These are phyloP conservation scores for Elymnias hypermnestra DNA, from an alignment of 1,140 invertebrate genomes.

Conservation along the genomic window DNA sequence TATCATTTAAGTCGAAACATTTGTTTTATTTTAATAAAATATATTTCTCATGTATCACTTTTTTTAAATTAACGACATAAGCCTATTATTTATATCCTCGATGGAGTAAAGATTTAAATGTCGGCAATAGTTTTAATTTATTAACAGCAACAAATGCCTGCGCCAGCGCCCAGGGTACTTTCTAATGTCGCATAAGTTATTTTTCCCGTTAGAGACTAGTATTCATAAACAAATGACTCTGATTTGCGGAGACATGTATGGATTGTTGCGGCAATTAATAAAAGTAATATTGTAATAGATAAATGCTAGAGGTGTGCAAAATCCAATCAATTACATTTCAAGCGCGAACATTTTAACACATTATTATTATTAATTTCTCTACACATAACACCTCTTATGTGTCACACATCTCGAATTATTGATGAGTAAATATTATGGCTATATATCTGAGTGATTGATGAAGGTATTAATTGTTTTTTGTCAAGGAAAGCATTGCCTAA, in stretches of 20 bases:
- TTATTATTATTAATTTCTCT: neutral
- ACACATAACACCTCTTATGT: neutral
- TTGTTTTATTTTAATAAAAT: too few relatives aligned
- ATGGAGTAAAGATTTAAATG: conserved; percentile 17
- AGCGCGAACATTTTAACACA: neutral
- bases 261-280: conserved; percentile 8
- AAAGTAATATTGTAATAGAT: conserved; percentile 15
- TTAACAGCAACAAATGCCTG: conserved; percentile 22
- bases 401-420: neutral
- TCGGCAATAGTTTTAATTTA: conserved; percentile 23
- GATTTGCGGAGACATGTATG: conserved; percentile 19
- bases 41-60: conserved; percentile 8
- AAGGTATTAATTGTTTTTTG: neutral
- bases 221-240: conserved; percentile 25
- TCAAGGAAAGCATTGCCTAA: neutral
- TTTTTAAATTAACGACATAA: conserved; percentile 6
- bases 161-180: conserved; percentile 23
- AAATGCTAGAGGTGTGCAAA: conserved; percentile 12
- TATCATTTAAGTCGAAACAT: too few relatives aligned
- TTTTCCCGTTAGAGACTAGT: conserved; percentile 20
- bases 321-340: conserved; percentile 2
- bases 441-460: conserved; percentile 1
- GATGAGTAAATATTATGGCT: neutral
- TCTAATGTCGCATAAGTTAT: conserved; percentile 31
- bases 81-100: conserved; percentile 22